These are phyloP conservation scores for Emydocephalus ijimae DNA, from an alignment of 2,113 vertebrate genomes.

Conservation along the genomic window DNA sequence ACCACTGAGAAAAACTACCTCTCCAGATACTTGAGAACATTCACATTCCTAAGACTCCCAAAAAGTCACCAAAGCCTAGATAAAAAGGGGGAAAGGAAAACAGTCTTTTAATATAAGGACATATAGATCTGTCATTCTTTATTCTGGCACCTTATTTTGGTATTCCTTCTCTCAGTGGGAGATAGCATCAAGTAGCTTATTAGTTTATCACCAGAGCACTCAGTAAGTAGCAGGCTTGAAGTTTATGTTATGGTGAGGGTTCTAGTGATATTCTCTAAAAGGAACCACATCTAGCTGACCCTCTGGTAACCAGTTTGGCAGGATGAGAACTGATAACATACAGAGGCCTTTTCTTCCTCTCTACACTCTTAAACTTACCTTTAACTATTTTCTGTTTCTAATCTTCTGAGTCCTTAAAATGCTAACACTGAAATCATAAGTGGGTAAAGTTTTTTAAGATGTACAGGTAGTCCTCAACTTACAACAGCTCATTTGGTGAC, in stretches of 20 bases:
- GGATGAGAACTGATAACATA: background rate
- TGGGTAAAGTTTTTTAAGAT: background rate
- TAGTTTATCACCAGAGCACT: background rate
- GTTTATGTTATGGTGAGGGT: background rate
- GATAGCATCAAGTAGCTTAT: background rate
- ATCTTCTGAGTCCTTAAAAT: background rate
- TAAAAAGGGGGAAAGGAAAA: background rate
- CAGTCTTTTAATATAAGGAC: background rate
- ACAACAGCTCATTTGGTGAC: background rate
- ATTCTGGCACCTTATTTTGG: background rate
- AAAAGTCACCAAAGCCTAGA: background rate
- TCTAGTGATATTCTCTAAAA: background rate
- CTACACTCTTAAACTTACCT: background rate
- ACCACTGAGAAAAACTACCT: background rate
- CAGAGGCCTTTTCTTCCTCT: background rate
- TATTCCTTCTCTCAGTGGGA: background rate
- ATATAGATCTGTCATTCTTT: background rate
- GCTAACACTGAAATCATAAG: background rate
- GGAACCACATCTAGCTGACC: background rate
- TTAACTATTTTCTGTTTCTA: background rate
- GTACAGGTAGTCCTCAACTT: background rate
- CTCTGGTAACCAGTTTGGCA: background rate
- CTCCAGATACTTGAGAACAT: background rate
- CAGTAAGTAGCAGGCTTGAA: background rate
- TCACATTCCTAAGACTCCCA: background rate